Base-by-base conservation (phyloP, 2,888 invertebrate genomes). In the Ornithoptera alexandrae region DNA sequence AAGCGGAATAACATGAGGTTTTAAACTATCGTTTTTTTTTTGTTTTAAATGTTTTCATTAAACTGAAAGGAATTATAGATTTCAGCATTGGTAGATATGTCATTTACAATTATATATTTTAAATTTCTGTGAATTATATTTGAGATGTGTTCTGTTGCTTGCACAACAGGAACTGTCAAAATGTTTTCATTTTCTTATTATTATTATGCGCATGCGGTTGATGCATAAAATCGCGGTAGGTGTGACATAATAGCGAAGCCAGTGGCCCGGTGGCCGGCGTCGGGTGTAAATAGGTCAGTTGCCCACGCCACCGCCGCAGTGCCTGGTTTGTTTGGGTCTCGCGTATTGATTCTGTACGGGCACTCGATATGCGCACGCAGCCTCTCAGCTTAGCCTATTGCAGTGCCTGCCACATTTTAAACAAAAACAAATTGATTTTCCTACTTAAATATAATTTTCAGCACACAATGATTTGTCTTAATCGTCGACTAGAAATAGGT, bases 251-350 rank as follows among this genome's bases (percentile, higher is more conserved):
- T 64, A 65, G 70, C 78, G 79, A 78, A 81, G 77, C 78, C 77
- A 78, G 73, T 74, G 76, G 76, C 77, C 79, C 72, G 78, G 78
- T 46, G 46, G 46, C 46, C 46, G 46, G 46, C 15, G 46, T 79
- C 76, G 74, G 74, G 73, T 74, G 78, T 81, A 86, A 87, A 85
- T 91, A 85, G 91, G 91, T 90, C 90, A 91, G 78, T 85, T 83
- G 89, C 87, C 85, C 88, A 87, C 83, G 84, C 84, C 85, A 84
- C 82, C 82, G 79, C 74, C 79, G 82, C 79, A 82, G 84, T 77
- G 78, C 81, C 81, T 78, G 80, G 86, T 88, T 90, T 91, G 91
- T 92, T 92, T 92, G 91, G 92, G 91, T 92, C 88, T 79, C 82
- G 74, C 75, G 81, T 91, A 91, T 91, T 86, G 92, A 92, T 89